Evolutionary conservation across 2,113 vertebrate genomes (phyloP).

Genomic region (Halcyon senegalensis): DNA sequence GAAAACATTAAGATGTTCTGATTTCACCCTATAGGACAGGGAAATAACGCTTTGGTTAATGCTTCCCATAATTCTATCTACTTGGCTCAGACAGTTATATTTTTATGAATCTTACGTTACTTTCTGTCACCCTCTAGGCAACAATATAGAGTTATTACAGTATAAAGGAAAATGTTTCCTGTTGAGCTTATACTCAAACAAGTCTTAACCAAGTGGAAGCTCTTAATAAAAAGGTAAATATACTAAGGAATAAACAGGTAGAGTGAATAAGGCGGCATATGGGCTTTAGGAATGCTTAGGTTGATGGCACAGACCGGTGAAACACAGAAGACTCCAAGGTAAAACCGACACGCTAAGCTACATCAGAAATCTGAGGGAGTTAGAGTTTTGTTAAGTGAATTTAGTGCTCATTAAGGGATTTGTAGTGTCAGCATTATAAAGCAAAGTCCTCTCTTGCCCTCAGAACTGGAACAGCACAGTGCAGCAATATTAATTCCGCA

Average conservation of each 20-base stretch:
- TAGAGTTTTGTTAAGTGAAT: constrained; percentile 69
- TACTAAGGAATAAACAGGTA: constrained; percentile 53
- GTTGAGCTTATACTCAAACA: constrained; percentile 53
- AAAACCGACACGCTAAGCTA: not conserved
- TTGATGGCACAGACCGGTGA: not conserved
- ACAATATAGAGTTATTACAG: constrained; percentile 71
- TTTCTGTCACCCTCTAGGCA: constrained; percentile 75
- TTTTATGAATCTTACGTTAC: constrained; percentile 73
- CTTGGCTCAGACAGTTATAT: constrained; percentile 67
- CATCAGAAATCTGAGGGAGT: constrained; percentile 27
- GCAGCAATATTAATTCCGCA: constrained; percentile 47
- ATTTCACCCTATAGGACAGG: constrained; percentile 65
- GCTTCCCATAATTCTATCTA: constrained; percentile 68
- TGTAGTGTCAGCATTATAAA: constrained; percentile 56
- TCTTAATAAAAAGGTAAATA: constrained; percentile 67
- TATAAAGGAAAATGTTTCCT: constrained; percentile 70
- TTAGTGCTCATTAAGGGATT: constrained; percentile 68
- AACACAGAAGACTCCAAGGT: not conserved
- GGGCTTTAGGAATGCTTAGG: constrained; percentile 5
- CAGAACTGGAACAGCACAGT: constrained; percentile 32
- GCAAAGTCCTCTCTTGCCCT: constrained; percentile 40
- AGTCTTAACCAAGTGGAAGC: constrained; percentile 53
- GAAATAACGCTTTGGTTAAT: constrained; percentile 63
- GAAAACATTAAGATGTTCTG: constrained; percentile 69
- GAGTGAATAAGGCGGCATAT: constrained; percentile 22